Base-by-base conservation (phyloP, 2,113 vertebrate genomes). In the Gyps fulvus region DNA sequence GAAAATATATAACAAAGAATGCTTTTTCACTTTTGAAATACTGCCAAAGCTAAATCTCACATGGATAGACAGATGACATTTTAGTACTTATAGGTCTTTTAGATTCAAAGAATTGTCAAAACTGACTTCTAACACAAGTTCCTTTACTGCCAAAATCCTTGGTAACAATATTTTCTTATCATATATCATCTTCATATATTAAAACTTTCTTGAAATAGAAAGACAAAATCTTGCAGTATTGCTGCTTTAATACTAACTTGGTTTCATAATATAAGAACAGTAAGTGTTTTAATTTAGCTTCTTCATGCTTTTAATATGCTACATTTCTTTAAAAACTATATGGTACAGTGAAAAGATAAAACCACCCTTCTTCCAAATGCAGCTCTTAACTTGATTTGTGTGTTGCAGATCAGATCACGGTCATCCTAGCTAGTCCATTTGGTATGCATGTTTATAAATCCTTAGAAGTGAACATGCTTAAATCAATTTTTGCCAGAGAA, bases 41-140 rank as follows among this genome's bases (percentile, higher is more conserved):
- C 84, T 92, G 96, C 92, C 97, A 96, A 80, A 89, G 82, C 55
- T 85, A 96, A 97, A 90, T 89, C 96, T 97, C 94, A 62, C 36
- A 45, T 40, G 95, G 89, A 95, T 85, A 93, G 93, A 66, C 84
- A 97, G 92, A 93, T 97, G 97, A 97, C 96, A 94, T 97, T 95
- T 96, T 73, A 58, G 93, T 93, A 73, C 94, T 95, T 95, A 79
- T 8, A 49, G 93, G 88, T 89, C 95, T 97, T 93, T 87, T 52
- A 71, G 83, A 94, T 95, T 95, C 91, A 85, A 97, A 95, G 94
- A 94, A 92, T 93, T 96, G 95, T 98, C 96, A 95, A 90, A 95
- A 95, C 76, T 93, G 91, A 89, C 73, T 95, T 87, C 94, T 89
- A 93, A 88, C 85, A 86, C 67, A 58, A 73, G 83, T 84, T 92